phyloP scores from a whole-genome alignment of 1,140 invertebrate species.

The Melitaea cinxia region DNA sequence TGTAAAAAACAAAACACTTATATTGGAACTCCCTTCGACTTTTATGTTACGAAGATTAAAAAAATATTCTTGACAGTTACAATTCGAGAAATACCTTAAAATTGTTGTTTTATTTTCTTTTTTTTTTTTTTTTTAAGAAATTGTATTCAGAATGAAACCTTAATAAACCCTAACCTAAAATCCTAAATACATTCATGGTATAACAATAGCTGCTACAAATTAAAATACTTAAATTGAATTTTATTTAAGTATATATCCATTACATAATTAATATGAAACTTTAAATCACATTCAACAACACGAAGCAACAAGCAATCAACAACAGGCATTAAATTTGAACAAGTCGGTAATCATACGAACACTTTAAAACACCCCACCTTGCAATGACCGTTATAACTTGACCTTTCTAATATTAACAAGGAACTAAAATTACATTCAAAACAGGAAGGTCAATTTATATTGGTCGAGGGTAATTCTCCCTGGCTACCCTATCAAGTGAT shows the following conservation, averaged over 20 bases:
- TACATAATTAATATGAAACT: constrained; percentile 18
- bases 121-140: too few relatives aligned
- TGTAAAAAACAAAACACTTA: background rate
- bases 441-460: constrained; percentile 43
- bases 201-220: too few relatives aligned
- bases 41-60: too few relatives aligned
- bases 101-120: too few relatives aligned
- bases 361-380: constrained; percentile 69
- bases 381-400: constrained; percentile 46
- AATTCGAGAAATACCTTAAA: too few relatives aligned
- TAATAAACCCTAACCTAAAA: too few relatives aligned
- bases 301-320: constrained; percentile 50
- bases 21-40: too few relatives aligned
- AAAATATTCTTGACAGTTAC: too few relatives aligned
- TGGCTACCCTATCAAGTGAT: constrained; percentile 50
- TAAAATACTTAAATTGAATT: too few relatives aligned
- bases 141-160: too few relatives aligned
- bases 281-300: constrained; percentile 42
- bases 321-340: constrained; percentile 72
- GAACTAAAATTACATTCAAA: constrained; percentile 6
- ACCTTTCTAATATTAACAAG: constrained; percentile 30
- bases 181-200: too few relatives aligned
- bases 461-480: constrained; percentile 51
- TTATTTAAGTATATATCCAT: too few relatives aligned
- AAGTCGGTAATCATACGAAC: constrained; percentile 71